Evolutionary conservation across 30 jellyfish, hydroid and myxozoan genomes (phyloP), one percentile per base, ranked within the genome.

Genomic region (Pelagia noctiluca): DNA sequence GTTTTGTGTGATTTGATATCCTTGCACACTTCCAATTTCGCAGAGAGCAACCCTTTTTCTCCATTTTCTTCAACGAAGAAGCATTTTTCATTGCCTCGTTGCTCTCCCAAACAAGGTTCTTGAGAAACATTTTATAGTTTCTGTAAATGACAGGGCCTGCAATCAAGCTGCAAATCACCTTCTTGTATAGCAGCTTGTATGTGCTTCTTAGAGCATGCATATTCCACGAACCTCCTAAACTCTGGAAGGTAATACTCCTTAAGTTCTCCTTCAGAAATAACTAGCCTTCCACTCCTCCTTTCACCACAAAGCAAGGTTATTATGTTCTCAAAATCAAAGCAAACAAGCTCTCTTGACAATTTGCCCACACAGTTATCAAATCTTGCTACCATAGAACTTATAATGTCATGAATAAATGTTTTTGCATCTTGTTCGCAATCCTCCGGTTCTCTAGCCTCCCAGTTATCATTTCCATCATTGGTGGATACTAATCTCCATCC

Each of bases 371-470:
- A 42, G 57, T 42, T 42, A 42, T 42, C 57, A 42, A 42, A 42
- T 16, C 57, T 42, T 42, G 57, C 57, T 42, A 5, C 57, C 57
- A 42, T 42, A 42, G 57, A 42, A 42, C 57, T 42, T 42, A 42
- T 42, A 42, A 42, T 42, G 57, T 42, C 57, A 42, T 42, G 57
- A 42, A 42, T 42, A 16, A 42, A 42, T 42, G 57, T 42, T 16
- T 16, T 42, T 42, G 57, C 57, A 42, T 42, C 57, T 42, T 42
- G 57, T 42, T 42, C 57, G 57, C 57, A 42, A 42, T 42, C 57
- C 57, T 42, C 57, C 16, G 57, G 57, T 42, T 42, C 57, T 42
- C 57, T 42, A 42, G 57, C 57, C 57, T 42, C 57, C 57, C 57
- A 42, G 57, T 42, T 42, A 42, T 42, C 57, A 42, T 42, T 42